Conservation (phyloP, 1,140 invertebrate species). For the Drosophila tristis region DNA sequence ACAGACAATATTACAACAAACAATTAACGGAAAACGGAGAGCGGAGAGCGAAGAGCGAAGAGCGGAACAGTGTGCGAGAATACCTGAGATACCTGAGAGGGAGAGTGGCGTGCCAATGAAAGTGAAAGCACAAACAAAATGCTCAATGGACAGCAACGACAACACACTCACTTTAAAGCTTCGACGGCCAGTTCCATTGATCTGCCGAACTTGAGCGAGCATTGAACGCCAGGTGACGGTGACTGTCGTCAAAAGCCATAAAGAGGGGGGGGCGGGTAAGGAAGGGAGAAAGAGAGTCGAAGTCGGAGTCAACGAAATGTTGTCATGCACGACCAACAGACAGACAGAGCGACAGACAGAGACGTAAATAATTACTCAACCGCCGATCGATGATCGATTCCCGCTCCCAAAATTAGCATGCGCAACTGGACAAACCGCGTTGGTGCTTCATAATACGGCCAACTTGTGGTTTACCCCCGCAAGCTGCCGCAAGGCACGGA, state of each 20-base stretch:
- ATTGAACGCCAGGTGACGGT: slow-evolving; percentile 55
- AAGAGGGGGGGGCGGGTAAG: slow-evolving; percentile 25
- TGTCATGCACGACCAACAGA: slow-evolving; percentile 40
- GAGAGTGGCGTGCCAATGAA: slow-evolving; percentile 39
- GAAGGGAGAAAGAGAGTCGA: slow-evolving; percentile 15
- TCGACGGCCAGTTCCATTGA: slow-evolving; percentile 56
- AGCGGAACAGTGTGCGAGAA: slow-evolving; percentile 18
- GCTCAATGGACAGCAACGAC: slow-evolving; percentile 8
- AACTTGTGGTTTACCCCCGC: not conserved
- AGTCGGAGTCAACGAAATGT: slow-evolving; percentile 43
- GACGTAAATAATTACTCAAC: slow-evolving; percentile 57
- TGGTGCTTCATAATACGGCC: slow-evolving; percentile 26
- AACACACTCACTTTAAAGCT: slow-evolving; percentile 43
- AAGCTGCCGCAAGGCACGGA: no score
- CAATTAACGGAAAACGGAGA: slow-evolving; percentile 7
- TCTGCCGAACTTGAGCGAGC: slow-evolving; percentile 56
- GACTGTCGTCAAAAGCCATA: slow-evolving; percentile 46
- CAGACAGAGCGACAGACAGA: slow-evolving; percentile 17
- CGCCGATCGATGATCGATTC: slow-evolving; percentile 59
- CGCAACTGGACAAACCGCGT: slow-evolving; percentile 56
- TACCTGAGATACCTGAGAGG: slow-evolving; percentile 31
- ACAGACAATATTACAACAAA: slow-evolving; percentile 38
- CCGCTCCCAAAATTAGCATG: slow-evolving; percentile 71
- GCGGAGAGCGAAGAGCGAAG: slow-evolving; percentile 20
- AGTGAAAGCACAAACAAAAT: slow-evolving; percentile 58